phyloP scores from a whole-genome alignment of 1,140 invertebrate species.

The Lucilia cuprina region DNA sequence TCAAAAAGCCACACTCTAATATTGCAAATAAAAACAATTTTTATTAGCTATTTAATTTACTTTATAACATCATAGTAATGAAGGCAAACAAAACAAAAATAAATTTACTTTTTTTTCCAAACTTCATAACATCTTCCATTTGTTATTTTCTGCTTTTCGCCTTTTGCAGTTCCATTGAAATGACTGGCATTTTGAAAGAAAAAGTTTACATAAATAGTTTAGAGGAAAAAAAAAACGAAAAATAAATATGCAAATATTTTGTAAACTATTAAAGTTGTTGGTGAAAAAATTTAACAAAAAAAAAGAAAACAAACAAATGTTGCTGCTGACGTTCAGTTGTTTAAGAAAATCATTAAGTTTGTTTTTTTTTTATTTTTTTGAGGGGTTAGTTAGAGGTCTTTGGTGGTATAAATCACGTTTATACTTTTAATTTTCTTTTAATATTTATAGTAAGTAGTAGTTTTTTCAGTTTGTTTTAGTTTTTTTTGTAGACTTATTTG shows the following conservation, averaged over 20 bases:
- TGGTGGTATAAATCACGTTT: not conserved
- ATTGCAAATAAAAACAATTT: not conserved
- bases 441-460: not conserved
- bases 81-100: not conserved
- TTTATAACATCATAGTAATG: not conserved
- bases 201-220: not conserved
- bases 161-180: not conserved
- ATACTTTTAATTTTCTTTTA: not conserved
- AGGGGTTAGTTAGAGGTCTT: not conserved
- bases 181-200: not conserved
- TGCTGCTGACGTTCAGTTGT: too few species aligned
- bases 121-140: not conserved
- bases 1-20: not conserved
- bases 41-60: slow-evolving; percentile 27
- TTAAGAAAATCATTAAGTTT: too few species aligned
- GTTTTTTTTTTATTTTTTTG: not conserved
- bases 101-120: not conserved
- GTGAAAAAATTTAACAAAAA: not conserved
- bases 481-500: not conserved
- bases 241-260: not conserved
- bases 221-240: not conserved
- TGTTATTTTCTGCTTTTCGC: not conserved
- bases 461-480: not conserved
- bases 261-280: not conserved
- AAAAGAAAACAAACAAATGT: not conserved